Evolutionary conservation across 2,888 invertebrate genomes (phyloP), one percentile per base, ranked within the genome.

Genomic region (Drosophila picticornis): DNA sequence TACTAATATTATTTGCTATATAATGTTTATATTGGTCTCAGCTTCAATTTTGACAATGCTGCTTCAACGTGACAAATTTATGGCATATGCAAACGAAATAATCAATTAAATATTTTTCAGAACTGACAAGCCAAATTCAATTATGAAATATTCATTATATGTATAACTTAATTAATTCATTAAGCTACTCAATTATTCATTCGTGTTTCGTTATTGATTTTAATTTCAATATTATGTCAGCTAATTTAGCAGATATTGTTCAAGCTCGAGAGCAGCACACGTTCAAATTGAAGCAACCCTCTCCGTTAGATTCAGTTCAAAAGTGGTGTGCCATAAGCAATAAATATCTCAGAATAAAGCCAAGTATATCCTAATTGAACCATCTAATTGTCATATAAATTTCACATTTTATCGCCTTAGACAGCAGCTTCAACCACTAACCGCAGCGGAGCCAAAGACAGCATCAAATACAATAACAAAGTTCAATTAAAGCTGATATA

Each of bases 331-430:
- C 7, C 19, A 0, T 9, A 65, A 52, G 10, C 62, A 65, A 50
- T 62, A 80, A 72, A 67, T 76, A 70, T 61, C 65, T 80, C 66
- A 76, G 72, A 58, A 55, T 52, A 72, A 69, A 72, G 55, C 71
- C 73, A 53, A 72, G 77, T 70, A 62, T 61, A 76, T 68, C 72
- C 83, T 77, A 83, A 73, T 85, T 83, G 77, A 78, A 76, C 72
- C 75, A 77, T 81, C 70, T 81, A 85, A 74, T 78, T 85, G 86
- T 75, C 81, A 72, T 64, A 84, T 88, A 88, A 88, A 88, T 79
- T 72, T 72, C 53, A 38, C 71, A 79, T 77, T 81, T 83, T 77
- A 79, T 81, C 61, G 70, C 59, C 61, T 60, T 50, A 60, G 69
- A 62, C 65, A 59, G 25, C 51, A 50, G 57, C 46, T 43, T n/a